Evolutionary conservation across 2,888 invertebrate species (phyloP), one percentile per base, ranked within the genome.

Genomic region (Athrips mouffetella): DNA sequence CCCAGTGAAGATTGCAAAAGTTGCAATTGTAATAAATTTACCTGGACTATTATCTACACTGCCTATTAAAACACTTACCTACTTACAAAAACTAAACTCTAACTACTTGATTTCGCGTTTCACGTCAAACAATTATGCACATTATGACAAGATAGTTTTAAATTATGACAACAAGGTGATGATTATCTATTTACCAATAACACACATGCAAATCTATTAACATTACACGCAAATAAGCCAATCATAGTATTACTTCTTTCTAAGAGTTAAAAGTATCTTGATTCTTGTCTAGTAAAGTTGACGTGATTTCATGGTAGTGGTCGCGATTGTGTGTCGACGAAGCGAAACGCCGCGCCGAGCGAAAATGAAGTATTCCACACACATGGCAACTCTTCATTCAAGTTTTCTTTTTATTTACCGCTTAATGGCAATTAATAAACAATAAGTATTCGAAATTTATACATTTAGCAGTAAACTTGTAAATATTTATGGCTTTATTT

Each of bases 231-330:
- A 37, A 37, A 37, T 37, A 10, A 11, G 21, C n/a, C n/a, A 21
- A 37, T 21, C 15, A 5, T 13, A 21, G 20, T 37, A 18, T 37
- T 21, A 37, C 11, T 37, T 35, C 18, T 21, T 18, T 21, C 10
- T 44, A 30, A 21, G 11, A 27, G 25, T 44, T 48, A 45, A 35
- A 46, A 50, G 37, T 46, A 47, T 46, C 33, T 27, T 15, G 3
- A 7, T 11, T 35, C 42, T 8, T 6, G 11, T 27, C 25, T 33
- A 40, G 23, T n/a, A n/a, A 20, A 23, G 45, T 45, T 47, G 21
- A 46, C 52, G 55, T 52, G 53, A 51, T 53, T 53, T 49, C 49
- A 50, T 58, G 52, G 66, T 64, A 64, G 51, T 53, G 55, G 57
- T 41, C 47, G 41, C 45, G 47, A 23, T 33, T 16, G 33, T 13